Base-by-base conservation (phyloP, 2,797 vertebrate species). In the Onychomys arenicola region DNA sequence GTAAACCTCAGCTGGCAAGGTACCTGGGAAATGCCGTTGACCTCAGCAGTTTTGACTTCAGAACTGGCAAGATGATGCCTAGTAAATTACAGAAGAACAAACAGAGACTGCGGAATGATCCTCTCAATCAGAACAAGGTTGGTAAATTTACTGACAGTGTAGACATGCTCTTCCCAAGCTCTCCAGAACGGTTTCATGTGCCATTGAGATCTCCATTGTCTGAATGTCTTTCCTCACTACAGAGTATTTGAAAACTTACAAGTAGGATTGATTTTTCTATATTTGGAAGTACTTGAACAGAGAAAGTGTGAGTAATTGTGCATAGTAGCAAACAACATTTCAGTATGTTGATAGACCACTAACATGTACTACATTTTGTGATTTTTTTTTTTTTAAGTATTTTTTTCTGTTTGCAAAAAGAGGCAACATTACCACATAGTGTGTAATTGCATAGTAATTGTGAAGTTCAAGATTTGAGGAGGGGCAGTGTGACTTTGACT, bases 51-150 rank as follows among this genome's bases (percentile, higher is more conserved):
- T 99, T 99, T 97, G 99, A 99, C 98, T 99, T 99, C 98, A 98
- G 99, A 96, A 99, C 99, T 29, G 99, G 99, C 96, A 99, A 99
- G 98, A 99, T 99, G 99, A 99, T 99, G 99, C 99, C 99, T 29
- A 99, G 99, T 97, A 99, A 99, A 98, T 98, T 99, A 97, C 99
- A 99, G 98, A 99, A 99, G 98, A 99, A 98, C 98, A 99, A 99
- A 96, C 99, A 99, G 98, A 99, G 99, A 96, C 98, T 99, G 37
- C 99, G 99, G 96, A 99, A 99, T 37, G 99, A 99, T 96, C 98
- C 98, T 67, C 98, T 99, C 94, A 99, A 98, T 98, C 98, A 99
- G 97, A 98, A 98, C 94, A 99, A 99, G 99, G 98, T 99, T 97
- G 95, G 98, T 98, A 96, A 75, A 92, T 91, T 93, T 97, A 83